Base-by-base conservation (phyloP, 2,888 invertebrate species). In the Drosophila neotestacea region DNA sequence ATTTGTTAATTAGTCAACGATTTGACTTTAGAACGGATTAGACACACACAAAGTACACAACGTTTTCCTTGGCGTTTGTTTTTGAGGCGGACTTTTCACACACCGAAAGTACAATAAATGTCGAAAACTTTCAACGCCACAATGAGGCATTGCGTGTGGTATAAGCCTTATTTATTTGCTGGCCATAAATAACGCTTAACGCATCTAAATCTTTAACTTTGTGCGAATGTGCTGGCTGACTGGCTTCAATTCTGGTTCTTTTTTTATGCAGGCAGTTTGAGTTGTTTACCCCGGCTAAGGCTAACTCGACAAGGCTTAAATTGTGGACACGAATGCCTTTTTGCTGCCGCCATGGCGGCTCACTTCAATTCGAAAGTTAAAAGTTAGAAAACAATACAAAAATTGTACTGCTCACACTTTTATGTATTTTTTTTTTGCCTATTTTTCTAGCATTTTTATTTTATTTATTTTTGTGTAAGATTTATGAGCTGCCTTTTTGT, bases 71-170 rank as follows among this genome's bases (percentile, higher is more conserved):
- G 34, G 28, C 30, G 6, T 44, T 46, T 36, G 63, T 47, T 34
- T 54, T 52, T 41, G 63, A 60, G 59, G 38, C 63, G 36, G 63
- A 32, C 28, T 52, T 60, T 54, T 38, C 52, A 36, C 60, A 61
- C 60, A 77, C 65, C 65, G 63, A 73, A 80, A 83, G 72, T 73
- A 83, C 84, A 85, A 87, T 83, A 81, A 85, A 80, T 76, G 83
- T 81, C 83, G 80, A 77, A 81, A 87, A 86, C 83, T 86, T 87
- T 86, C 87, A 85, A 80, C 85, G 79, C 85, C 87, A 79, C 79
- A 86, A 87, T 87, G 87, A 87, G 85, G 83, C 87, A 87, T 87
- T 86, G 87, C 85, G 87, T 87, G 85, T 87, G 85, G 87, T 87
- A 83, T 86, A 86, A 86, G 85, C 85, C 74, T 87, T 86, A 86